Conservation (phyloP, 1,140 invertebrate genomes). For the Diuraphis noxia region DNA sequence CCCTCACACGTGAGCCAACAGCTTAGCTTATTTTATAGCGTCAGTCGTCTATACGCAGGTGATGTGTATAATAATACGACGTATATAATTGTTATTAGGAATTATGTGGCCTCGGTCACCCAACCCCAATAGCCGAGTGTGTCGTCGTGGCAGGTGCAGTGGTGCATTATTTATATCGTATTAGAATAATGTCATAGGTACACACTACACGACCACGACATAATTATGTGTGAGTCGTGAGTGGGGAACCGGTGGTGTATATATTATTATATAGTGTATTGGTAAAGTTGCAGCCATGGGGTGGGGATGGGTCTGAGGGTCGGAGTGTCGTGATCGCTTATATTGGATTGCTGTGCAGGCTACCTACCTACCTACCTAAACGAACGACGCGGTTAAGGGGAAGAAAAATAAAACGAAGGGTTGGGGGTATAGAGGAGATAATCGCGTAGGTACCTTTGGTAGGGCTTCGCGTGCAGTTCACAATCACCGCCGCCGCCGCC, state of each 20-base stretch:
- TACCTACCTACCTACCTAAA: no score
- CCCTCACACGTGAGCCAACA: no score
- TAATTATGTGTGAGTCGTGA: not conserved
- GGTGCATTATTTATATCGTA: not conserved
- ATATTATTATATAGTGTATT: no score
- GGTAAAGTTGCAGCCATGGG: no score
- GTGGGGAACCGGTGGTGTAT: not conserved
- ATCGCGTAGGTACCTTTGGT: not conserved
- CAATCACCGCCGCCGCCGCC: no score
- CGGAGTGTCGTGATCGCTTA: not conserved
- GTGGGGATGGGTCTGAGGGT: not conserved
- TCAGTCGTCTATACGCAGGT: not conserved
- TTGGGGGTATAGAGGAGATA: not conserved
- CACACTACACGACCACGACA: no score
- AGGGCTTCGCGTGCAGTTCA: conserved; percentile 1
- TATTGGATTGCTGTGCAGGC: not conserved
- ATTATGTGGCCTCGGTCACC: not conserved
- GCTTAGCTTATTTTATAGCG: no score
- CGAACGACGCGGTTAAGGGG: not conserved
- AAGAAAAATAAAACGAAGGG: not conserved
- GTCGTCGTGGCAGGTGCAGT: not conserved
- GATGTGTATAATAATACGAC: no score
- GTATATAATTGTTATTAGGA: not conserved
- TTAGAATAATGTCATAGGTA: no score
- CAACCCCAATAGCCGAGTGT: not conserved